phyloP scores from a whole-genome alignment of 2,888 invertebrate species.

The Philaethria dido region DNA sequence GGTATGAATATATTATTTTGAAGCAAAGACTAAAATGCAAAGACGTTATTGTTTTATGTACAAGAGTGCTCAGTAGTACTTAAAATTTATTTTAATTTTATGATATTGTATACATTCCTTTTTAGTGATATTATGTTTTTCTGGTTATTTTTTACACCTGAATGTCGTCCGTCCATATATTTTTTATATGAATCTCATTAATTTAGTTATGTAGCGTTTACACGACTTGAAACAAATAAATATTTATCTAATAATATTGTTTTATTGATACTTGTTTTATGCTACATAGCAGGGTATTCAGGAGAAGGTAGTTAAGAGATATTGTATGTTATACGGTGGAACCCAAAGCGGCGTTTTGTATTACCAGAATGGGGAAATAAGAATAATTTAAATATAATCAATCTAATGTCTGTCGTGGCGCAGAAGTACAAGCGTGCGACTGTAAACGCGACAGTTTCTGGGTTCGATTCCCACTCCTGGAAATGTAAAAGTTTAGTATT shows the following conservation, averaged over 20 bases:
- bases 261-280: conserved; percentile 24
- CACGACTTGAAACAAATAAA: conserved; percentile 44
- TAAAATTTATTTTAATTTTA: conserved; percentile 2
- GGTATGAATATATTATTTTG: too few species aligned
- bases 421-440: too few species aligned
- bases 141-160: conserved; percentile 27
- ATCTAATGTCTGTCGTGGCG: too few species aligned
- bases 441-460: too few species aligned
- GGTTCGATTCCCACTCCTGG: too few species aligned
- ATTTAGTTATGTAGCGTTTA: conserved; percentile 39
- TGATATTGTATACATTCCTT: conserved; percentile 22
- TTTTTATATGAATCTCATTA: conserved; percentile 55
- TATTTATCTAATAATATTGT: conserved; percentile 39
- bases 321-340: too few species aligned
- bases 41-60: conserved; percentile 4
- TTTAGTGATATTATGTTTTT: conserved; percentile 26
- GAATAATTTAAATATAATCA: too few species aligned
- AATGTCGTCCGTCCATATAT: conserved; percentile 61
- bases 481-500: too few species aligned
- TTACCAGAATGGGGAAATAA: too few species aligned
- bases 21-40: conserved; percentile 1
- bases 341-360: too few species aligned
- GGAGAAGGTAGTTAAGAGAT: too few species aligned
- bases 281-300: too few species aligned
- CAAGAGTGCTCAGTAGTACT: conserved; percentile 3